Percentiles rank a stretch among this genome's conserved stretches.
Evolutionary conservation across 2,797 vertebrate species (phyloP).

Genomic region (Clarias platycephalus): DNA sequence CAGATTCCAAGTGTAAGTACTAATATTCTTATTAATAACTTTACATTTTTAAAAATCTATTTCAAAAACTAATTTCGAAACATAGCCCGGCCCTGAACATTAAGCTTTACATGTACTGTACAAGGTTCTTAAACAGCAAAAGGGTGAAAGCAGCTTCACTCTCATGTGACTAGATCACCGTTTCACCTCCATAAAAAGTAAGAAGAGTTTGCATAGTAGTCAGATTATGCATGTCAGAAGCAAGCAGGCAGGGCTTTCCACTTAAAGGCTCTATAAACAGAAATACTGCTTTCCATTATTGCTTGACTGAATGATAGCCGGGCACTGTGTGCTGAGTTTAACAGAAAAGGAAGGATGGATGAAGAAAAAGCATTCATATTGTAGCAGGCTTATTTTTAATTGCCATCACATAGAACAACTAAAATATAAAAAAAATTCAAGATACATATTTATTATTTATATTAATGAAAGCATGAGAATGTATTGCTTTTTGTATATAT

Average conservation of each 20-base stretch:
- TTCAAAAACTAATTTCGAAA: not conserved
- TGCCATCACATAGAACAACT: not conserved
- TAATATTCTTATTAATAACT: not conserved
- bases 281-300: slow-evolving; percentile 40
- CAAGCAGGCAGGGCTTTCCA: slow-evolving; percentile 28
- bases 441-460: not conserved
- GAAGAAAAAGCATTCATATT: not conserved
- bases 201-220: slow-evolving; percentile 25
- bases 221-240: slow-evolving; percentile 28
- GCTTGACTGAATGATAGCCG: not conserved
- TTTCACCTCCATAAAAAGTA: slow-evolving; percentile 54
- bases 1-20: not conserved
- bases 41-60: no score
- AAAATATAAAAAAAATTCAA: not conserved
- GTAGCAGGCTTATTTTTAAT: not conserved
- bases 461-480: not conserved
- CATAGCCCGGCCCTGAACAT: not conserved
- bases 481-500: not conserved
- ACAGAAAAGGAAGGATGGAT: not conserved
- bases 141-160: slow-evolving; percentile 16
- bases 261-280: slow-evolving; percentile 39
- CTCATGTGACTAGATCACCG: slow-evolving; percentile 44
- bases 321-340: not conserved
- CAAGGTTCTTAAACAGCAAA: slow-evolving; percentile 12
- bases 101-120: not conserved